Percentiles rank a stretch among this genome's conserved stretches.
Evolutionary conservation across 2,888 invertebrate species (phyloP).

Genomic region (Pristionchus mayeri): DNA sequence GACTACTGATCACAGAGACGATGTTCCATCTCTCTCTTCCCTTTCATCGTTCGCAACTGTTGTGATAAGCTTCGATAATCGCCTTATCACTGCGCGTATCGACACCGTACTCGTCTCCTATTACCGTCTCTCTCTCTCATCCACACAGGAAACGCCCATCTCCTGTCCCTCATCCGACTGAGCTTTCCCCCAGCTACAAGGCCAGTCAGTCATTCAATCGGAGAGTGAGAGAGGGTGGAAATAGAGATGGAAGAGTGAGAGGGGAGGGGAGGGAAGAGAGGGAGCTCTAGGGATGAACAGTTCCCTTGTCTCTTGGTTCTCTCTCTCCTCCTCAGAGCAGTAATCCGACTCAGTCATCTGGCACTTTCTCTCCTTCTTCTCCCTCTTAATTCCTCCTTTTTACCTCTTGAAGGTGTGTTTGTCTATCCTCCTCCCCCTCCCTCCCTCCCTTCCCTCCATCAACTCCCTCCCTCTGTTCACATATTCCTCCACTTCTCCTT

Average conservation of each 20-base stretch:
- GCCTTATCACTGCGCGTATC: not conserved
- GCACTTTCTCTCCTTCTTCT: constrained; percentile 42
- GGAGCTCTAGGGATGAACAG: constrained; percentile 33
- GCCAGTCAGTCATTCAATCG: constrained; percentile 45
- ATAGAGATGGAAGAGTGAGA: not conserved
- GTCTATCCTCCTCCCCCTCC: constrained; percentile 33
- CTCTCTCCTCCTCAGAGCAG: not conserved
- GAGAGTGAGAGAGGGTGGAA: not conserved
- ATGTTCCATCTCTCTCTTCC: not conserved
- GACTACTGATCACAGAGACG: no score
- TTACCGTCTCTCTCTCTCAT: not conserved
- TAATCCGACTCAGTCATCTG: constrained; percentile 46
- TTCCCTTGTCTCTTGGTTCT: constrained; percentile 26
- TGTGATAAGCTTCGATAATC: not conserved
- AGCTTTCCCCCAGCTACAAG: constrained; percentile 20
- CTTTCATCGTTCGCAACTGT: constrained; percentile 3
- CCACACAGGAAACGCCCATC: constrained; percentile 4
- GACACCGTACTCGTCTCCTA: constrained; percentile 6
- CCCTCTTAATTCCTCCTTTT: constrained; percentile 45
- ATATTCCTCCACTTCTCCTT: constrained; percentile 26
- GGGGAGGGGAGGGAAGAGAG: not conserved
- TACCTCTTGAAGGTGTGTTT: constrained; percentile 32
- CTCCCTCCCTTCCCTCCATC: constrained; percentile 19
- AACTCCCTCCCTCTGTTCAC: constrained; percentile 33
- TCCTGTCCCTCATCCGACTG: constrained; percentile 20